Conservation (phyloP, 64 coral and sea anemone genomes). For the Stichodactyla helianthus region DNA sequence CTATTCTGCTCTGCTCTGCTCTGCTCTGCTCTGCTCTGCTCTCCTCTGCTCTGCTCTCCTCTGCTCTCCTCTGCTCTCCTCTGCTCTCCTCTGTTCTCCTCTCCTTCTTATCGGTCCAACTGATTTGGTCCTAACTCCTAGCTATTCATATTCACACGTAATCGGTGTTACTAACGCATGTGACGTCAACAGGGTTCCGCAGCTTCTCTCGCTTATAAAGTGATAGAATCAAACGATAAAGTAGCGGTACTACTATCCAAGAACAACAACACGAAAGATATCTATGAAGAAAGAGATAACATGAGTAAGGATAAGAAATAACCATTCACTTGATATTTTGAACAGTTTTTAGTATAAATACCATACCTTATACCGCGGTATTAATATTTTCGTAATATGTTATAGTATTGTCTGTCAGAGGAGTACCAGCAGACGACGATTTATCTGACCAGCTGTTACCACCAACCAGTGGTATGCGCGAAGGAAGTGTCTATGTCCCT, state of each 20-base stretch:
- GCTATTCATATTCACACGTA: not conserved
- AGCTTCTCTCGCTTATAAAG: not conserved
- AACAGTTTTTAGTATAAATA: not conserved
- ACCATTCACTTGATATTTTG: not conserved
- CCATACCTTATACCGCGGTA: not conserved
- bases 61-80: not conserved
- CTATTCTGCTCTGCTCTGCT: not conserved
- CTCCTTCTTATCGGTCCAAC: not conserved
- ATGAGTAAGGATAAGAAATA: not conserved
- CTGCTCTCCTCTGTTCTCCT: not conserved
- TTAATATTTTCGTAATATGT: not conserved
- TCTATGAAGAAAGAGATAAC: not conserved
- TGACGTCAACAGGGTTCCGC: not conserved
- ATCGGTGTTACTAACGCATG: not conserved
- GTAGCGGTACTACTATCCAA: constrained; percentile 1
- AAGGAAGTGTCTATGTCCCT: constrained; percentile 6
- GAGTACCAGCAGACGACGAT: not conserved
- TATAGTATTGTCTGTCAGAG: constrained; percentile 4
- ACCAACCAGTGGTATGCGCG: not conserved
- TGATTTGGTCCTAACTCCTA: not conserved
- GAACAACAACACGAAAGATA: not conserved
- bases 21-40: not conserved
- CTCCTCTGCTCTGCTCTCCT: not conserved
- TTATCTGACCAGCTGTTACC: not conserved
- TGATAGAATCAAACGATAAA: not conserved